phyloP scores from a whole-genome alignment of 2,113 vertebrate species.

The Phrynosoma blainvillii region DNA sequence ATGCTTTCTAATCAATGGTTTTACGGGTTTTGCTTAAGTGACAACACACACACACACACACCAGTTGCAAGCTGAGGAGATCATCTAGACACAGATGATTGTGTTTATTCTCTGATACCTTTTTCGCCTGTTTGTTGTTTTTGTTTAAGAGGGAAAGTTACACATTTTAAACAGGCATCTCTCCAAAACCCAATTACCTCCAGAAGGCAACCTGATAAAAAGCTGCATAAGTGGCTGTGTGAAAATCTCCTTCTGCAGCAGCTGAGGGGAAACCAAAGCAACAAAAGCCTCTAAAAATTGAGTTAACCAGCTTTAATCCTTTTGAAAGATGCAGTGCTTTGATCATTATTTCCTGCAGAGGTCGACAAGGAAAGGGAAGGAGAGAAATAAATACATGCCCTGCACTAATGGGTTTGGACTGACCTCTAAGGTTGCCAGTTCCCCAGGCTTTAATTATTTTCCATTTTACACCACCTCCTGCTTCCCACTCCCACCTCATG shows the following conservation, averaged over 20 bases:
- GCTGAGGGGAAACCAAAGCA: slow-evolving; percentile 65
- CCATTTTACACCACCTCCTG: neutral
- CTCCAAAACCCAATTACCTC: slow-evolving; percentile 67
- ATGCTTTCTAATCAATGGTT: neutral
- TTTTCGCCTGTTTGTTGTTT: slow-evolving; percentile 53
- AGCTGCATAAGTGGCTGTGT: slow-evolving; percentile 66
- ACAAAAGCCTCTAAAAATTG: slow-evolving; percentile 72
- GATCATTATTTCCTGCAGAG: slow-evolving; percentile 64
- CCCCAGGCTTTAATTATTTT: neutral
- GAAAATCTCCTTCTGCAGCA: slow-evolving; percentile 67
- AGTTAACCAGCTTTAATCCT: slow-evolving; percentile 73
- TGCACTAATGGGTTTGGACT: slow-evolving; percentile 36
- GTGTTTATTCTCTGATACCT: slow-evolving; percentile 21
- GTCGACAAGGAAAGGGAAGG: neutral
- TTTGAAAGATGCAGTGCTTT: slow-evolving; percentile 44
- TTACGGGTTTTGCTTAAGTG: neutral
- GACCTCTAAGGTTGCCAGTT: neutral
- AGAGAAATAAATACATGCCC: slow-evolving; percentile 46
- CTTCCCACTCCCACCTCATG: neutral
- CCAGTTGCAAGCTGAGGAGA: neutral
- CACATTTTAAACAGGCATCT: slow-evolving; percentile 63
- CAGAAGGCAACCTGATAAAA: slow-evolving; percentile 65
- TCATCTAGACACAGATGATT: neutral
- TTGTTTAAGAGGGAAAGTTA: slow-evolving; percentile 55
- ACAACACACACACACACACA: neutral